These are phyloP conservation scores for Tenualosa ilisha DNA, from an alignment of 2,797 vertebrate genomes.

Conservation along the genomic window DNA sequence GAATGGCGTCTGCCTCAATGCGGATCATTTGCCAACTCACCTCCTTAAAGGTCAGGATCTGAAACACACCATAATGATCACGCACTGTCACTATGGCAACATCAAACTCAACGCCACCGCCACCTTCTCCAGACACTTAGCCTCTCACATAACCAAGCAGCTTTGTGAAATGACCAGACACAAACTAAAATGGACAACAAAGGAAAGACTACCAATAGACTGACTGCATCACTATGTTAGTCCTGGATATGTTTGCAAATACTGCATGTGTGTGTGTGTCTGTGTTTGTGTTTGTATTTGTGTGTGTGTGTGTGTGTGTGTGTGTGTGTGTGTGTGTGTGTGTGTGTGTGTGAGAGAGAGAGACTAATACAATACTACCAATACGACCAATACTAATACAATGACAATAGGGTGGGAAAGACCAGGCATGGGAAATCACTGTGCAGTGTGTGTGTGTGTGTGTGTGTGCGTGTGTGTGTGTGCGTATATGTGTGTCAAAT, in stretches of 20 bases:
- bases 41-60: slow-evolving; percentile 98
- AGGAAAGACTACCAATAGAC: background rate
- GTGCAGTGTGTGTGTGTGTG: background rate
- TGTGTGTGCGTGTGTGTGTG: background rate
- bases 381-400: too few species aligned
- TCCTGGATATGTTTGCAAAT: too few species aligned
- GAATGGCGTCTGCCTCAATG: slow-evolving; percentile 97
- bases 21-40: slow-evolving; percentile 99
- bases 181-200: background rate
- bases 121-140: background rate
- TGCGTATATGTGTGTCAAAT: background rate
- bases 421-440: too few species aligned
- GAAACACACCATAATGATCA: slow-evolving; percentile 35
- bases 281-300: too few species aligned
- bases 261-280: too few species aligned
- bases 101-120: too few species aligned
- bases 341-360: too few species aligned
- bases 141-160: background rate
- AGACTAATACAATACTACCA: too few species aligned
- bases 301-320: too few species aligned
- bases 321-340: too few species aligned
- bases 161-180: background rate
- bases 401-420: too few species aligned
- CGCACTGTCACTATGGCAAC: background rate
- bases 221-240: too few species aligned